Evolutionary conservation across 1,140 invertebrate species (phyloP).

Genomic region (Drosophila ercepeae): DNA sequence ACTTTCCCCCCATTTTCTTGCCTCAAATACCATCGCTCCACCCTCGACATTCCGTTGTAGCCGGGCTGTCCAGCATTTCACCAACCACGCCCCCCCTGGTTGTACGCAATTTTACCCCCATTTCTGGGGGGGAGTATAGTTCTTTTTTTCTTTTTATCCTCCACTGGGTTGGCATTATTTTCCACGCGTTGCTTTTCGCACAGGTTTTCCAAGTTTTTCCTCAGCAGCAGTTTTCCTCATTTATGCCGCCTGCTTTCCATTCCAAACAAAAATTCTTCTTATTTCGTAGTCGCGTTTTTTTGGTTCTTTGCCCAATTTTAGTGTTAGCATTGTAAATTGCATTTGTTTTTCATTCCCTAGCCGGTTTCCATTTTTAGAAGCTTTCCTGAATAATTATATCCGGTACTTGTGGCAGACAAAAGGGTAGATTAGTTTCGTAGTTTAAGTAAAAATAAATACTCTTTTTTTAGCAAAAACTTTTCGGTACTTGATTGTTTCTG

Average conservation of each 20-base stretch:
- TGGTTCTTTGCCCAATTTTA: conserved; percentile 30
- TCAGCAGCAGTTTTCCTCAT: conserved; percentile 33
- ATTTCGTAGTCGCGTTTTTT: too few relatives aligned
- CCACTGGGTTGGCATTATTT: conserved; percentile 17
- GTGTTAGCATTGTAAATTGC: conserved; percentile 73
- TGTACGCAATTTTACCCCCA: conserved; percentile 3
- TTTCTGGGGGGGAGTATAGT: too few relatives aligned
- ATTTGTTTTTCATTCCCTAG: conserved; percentile 45
- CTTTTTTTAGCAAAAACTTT: too few relatives aligned
- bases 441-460: too few relatives aligned
- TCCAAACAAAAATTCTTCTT: conserved; percentile 7
- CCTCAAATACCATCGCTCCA: neutral
- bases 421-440: too few relatives aligned
- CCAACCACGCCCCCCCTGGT: conserved; percentile 8
- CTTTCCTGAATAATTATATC: neutral
- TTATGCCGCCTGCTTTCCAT: conserved; percentile 24
- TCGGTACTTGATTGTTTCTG: too few relatives aligned
- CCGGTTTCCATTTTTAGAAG: neutral
- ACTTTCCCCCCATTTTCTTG: conserved; percentile 20
- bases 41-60: conserved; percentile 20
- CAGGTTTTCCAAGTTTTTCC: conserved; percentile 32
- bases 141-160: neutral
- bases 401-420: conserved; percentile 1
- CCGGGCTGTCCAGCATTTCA: conserved; percentile 47
- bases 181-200: conserved; percentile 27